phyloP scores from a whole-genome alignment of 2,888 invertebrate species.

The Willowsia nigromaculata region DNA sequence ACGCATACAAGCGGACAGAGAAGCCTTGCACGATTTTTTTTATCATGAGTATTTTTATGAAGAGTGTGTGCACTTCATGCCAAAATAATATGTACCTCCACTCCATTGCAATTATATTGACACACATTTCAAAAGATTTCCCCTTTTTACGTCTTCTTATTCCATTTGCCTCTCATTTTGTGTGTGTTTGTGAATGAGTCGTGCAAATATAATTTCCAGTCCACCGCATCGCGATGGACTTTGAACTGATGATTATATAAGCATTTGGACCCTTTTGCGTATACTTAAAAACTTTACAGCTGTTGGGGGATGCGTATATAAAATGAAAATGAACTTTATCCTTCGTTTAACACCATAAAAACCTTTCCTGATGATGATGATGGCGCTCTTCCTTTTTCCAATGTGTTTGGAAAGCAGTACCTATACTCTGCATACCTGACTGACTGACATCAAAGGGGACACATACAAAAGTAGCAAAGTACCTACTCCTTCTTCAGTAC shows the following conservation, averaged over 20 bases:
- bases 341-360: constrained; percentile 57
- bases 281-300: background rate
- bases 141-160: background rate
- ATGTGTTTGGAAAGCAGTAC: background rate
- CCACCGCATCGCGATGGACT: background rate
- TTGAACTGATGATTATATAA: constrained; percentile 20
- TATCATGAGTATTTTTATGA: background rate
- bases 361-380: background rate
- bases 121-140: background rate
- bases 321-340: constrained; percentile 57
- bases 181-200: background rate
- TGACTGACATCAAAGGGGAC: constrained; percentile 19
- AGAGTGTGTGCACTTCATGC: background rate
- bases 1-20: background rate
- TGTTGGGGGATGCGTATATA: background rate
- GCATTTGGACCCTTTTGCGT: background rate
- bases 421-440: constrained; percentile 10
- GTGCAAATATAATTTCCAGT: background rate
- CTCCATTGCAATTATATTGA: background rate
- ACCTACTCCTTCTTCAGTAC: background rate
- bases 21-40: background rate
- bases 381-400: background rate
- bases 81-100: background rate
- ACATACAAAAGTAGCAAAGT: background rate
- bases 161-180: background rate